Evolutionary conservation across 2,797 vertebrate genomes (phyloP).

Genomic region (Propithecus perrieri): DNA sequence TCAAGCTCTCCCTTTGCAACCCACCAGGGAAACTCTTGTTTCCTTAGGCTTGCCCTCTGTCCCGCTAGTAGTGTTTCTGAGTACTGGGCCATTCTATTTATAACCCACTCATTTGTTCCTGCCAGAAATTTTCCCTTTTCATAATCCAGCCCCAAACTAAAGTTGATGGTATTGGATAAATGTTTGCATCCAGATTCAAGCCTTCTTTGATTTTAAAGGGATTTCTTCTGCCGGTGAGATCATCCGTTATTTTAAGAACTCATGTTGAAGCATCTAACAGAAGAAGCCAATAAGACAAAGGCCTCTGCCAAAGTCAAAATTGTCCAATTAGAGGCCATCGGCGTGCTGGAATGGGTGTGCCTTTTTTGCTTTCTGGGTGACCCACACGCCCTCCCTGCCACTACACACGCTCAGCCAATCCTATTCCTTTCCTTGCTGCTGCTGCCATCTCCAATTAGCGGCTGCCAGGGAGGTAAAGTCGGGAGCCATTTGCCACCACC

Average conservation of each 20-base stretch:
- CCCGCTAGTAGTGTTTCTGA: background rate
- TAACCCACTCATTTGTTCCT: background rate
- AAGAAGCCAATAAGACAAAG: conserved; percentile 30
- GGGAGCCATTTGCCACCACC: background rate
- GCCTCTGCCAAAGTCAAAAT: background rate
- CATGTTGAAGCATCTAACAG: background rate
- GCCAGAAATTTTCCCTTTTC: background rate
- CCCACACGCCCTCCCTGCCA: background rate
- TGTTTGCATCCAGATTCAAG: background rate
- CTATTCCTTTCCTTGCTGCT: background rate
- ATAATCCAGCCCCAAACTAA: background rate
- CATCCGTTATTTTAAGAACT: conserved; percentile 23
- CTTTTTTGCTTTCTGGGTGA: conserved; percentile 41
- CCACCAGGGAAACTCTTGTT: background rate
- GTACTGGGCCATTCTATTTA: background rate
- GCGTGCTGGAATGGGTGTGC: background rate
- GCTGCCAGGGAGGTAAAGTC: background rate
- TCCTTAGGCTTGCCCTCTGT: background rate
- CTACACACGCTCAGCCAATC: background rate
- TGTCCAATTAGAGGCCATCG: conserved; percentile 16
- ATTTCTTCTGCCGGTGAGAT: background rate
- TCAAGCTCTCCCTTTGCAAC: background rate
- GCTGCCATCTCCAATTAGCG: background rate
- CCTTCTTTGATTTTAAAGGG: conserved; percentile 14
- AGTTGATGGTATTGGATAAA: background rate